These are phyloP conservation scores for Gonocerus acuteangulatus DNA, from an alignment of 2,888 invertebrate genomes.

Conservation along the genomic window DNA sequence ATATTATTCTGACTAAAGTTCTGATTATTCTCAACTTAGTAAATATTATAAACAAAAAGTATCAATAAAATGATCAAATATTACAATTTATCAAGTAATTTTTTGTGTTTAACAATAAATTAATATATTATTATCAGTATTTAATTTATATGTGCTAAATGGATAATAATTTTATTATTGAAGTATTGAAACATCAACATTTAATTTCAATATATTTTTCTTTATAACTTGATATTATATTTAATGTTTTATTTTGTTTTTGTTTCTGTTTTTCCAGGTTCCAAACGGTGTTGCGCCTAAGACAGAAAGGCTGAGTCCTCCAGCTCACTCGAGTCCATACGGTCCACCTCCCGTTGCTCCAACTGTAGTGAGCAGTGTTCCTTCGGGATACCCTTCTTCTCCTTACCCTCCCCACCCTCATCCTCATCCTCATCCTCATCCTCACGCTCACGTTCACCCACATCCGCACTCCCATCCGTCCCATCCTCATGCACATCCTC, in stretches of 20 bases:
- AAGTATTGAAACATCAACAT: too few relatives aligned
- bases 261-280: conserved; percentile 6
- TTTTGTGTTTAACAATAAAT: too few relatives aligned
- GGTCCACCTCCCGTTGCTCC: not conserved
- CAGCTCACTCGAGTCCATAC: not conserved
- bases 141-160: too few relatives aligned
- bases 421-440: not conserved
- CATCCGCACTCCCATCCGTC: conserved; percentile 41
- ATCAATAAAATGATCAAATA: too few relatives aligned
- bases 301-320: conserved; percentile 18
- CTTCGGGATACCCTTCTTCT: not conserved
- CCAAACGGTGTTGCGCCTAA: conserved; percentile 13
- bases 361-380: not conserved
- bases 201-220: not conserved
- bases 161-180: too few relatives aligned
- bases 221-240: not conserved
- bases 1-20: too few relatives aligned
- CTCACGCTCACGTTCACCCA: conserved; percentile 38
- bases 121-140: too few relatives aligned
- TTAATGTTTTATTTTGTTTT: too few relatives aligned
- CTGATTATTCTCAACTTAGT: too few relatives aligned
- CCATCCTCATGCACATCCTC: conserved; percentile 36
- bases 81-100: too few relatives aligned
- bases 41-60: too few relatives aligned
- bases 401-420: not conserved